Evolutionary conservation across 2,113 vertebrate species (phyloP).

Genomic region (Tragulus kanchil): DNA sequence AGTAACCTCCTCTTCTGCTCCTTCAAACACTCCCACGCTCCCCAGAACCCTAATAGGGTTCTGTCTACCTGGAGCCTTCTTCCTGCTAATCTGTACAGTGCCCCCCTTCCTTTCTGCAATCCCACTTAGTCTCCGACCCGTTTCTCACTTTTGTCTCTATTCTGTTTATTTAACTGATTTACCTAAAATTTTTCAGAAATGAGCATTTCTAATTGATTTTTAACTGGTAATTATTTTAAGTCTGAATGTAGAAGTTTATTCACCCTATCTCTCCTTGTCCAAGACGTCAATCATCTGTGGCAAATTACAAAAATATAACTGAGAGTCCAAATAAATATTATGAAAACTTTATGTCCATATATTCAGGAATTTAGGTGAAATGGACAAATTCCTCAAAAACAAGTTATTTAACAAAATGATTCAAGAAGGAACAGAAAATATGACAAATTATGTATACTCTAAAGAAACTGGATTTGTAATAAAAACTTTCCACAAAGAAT

Average conservation of each 20-base stretch:
- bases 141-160: not conserved
- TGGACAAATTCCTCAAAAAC: not conserved
- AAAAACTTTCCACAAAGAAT: not conserved
- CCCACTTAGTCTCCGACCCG: not conserved
- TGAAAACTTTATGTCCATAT: not conserved
- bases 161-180: not conserved
- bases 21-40: fast-evolving
- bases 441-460: not conserved
- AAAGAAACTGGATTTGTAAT: not conserved
- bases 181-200: not conserved
- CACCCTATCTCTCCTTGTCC: not conserved
- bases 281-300: not conserved
- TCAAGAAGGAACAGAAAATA: not conserved
- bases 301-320: not conserved
- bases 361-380: not conserved
- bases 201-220: constrained; percentile 3
- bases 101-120: no score
- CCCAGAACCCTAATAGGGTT: not conserved
- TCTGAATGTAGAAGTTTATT: not conserved
- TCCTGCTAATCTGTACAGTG: fast-evolving
- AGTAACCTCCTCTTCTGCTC: not conserved
- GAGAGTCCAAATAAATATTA: not conserved
- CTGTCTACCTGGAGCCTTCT: not conserved
- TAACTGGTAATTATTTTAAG: not conserved
- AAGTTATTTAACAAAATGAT: not conserved